Conservation (phyloP, 2,797 vertebrate species). For the Pantherophis alleghaniensis region DNA sequence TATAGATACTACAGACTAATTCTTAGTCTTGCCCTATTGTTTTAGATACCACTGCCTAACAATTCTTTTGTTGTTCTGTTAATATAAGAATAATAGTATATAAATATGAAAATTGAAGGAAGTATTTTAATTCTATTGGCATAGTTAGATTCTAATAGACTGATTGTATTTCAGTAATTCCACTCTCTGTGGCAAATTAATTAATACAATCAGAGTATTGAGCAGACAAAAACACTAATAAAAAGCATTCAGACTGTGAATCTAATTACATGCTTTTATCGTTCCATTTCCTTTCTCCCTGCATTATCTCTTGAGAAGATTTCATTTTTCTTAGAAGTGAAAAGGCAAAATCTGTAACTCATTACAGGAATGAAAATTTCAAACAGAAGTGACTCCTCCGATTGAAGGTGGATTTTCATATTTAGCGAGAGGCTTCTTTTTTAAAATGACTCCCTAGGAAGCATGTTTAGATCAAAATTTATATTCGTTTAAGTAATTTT, state of each 20-base stretch:
- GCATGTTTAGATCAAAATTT: not conserved
- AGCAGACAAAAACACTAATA: not conserved
- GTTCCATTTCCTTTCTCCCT: conserved; percentile 4
- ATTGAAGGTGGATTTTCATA: not conserved
- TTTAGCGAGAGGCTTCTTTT: not conserved
- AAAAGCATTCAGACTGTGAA: conserved; percentile 9
- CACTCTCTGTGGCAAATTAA: conserved; percentile 13
- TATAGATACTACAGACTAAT: not conserved
- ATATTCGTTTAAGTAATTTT: not conserved
- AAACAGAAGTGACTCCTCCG: not conserved
- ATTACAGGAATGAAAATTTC: conserved; percentile 8
- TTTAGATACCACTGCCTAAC: not conserved
- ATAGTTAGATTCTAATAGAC: not conserved
- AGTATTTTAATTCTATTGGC: conserved; percentile 2
- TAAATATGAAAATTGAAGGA: not conserved
- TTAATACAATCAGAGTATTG: conserved; percentile 24
- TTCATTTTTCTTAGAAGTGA: conserved; percentile 1
- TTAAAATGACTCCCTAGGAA: not conserved
- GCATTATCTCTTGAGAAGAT: conserved; percentile 13
- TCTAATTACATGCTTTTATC: conserved; percentile 25
- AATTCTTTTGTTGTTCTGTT: not conserved
- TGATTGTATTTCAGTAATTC: conserved; percentile 14
- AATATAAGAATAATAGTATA: not conserved
- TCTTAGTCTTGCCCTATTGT: not conserved
- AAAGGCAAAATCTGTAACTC: not conserved